A percentile compares a stretch with the other conserved stretches of the same genome.
These are phyloP conservation scores for Alfaro cultratus DNA, from an alignment of 2,797 vertebrate species.

Conservation along the genomic window DNA sequence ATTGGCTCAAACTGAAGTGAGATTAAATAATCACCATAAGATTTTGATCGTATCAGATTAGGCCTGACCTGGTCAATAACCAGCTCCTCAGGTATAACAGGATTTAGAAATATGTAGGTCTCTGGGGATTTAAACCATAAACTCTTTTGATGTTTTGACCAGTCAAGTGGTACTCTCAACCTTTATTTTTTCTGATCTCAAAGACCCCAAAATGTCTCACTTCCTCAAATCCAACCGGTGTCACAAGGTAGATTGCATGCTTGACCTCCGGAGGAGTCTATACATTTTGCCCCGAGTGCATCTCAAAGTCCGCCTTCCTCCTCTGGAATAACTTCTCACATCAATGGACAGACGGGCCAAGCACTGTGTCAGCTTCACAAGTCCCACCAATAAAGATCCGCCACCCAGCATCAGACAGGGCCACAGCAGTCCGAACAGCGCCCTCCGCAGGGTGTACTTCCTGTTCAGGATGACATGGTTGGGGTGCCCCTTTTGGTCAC, in stretches of 20 bases:
- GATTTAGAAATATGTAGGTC: background rate
- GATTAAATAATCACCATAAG: background rate
- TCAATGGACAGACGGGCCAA: conserved; percentile 75
- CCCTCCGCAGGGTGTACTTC: conserved; percentile 68
- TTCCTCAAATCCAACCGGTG: background rate
- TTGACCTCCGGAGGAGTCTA: conserved; percentile 52
- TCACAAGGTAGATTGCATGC: conserved; percentile 46
- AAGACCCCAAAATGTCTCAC: background rate
- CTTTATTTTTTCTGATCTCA: background rate
- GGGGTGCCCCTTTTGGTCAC: conserved; percentile 56
- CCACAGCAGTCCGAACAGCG: conserved; percentile 83
- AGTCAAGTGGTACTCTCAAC: background rate
- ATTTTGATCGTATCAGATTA: background rate
- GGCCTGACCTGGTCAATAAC: background rate
- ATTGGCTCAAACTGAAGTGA: background rate
- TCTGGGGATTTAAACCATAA: background rate
- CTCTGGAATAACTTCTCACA: conserved; percentile 38
- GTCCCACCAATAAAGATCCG: conserved; percentile 81
- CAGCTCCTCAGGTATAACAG: background rate
- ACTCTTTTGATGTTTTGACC: background rate
- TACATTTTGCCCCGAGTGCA: conserved; percentile 58
- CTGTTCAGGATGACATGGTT: conserved; percentile 75
- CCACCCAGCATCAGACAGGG: conserved; percentile 83
- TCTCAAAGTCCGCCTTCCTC: conserved; percentile 10
- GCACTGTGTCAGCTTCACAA: conserved; percentile 85